Base-by-base conservation (phyloP, 2,888 invertebrate species). In the Thymelicus lineola region DNA sequence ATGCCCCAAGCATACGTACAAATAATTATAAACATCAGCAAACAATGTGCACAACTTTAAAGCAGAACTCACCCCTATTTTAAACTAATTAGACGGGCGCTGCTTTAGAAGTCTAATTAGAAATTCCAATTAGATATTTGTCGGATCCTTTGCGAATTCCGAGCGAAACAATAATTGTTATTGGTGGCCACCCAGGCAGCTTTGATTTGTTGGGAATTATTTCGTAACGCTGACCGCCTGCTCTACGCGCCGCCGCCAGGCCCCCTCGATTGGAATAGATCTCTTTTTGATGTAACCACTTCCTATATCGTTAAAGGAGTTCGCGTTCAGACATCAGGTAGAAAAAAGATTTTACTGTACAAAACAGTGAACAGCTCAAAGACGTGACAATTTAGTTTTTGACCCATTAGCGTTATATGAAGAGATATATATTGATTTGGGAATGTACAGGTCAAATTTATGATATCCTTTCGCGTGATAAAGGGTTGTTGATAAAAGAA, bases 41-140 rank as follows among this genome's bases (percentile, higher is more conserved):
- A 67, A 62, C 61, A 62, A 68, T 7, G 17, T 55, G 14, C 42
- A 42, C 53, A 68, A 68, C 35, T 62, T 60, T 61, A 57, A 73
- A 72, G 57, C 68, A 55, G 55, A 72, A 70, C 74, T 82, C 80
- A 79, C 77, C 80, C 81, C 82, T 53, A 86, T 84, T 77, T 80
- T 78, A 88, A 89, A 88, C 90, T 89, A 90, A 91, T 92, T 90
- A 90, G 87, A 72, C 75, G 73, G 74, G 76, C 73, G 77, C 71
- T 69, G 80, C 79, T 81, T 84, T 78, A 79, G 80, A 81, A 83
- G 82, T 87, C 88, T 91, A 91, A 91, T 92, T 91, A 89, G 84
- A 90, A 90, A 92, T 93, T 92, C 93, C 92, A 91, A 91, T 92
- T 91, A 90, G 89, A 91, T 91, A 89, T 91, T 90, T 87, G 82